Base-by-base conservation (phyloP, 2,113 vertebrate genomes). In the Tiliqua scincoides region DNA sequence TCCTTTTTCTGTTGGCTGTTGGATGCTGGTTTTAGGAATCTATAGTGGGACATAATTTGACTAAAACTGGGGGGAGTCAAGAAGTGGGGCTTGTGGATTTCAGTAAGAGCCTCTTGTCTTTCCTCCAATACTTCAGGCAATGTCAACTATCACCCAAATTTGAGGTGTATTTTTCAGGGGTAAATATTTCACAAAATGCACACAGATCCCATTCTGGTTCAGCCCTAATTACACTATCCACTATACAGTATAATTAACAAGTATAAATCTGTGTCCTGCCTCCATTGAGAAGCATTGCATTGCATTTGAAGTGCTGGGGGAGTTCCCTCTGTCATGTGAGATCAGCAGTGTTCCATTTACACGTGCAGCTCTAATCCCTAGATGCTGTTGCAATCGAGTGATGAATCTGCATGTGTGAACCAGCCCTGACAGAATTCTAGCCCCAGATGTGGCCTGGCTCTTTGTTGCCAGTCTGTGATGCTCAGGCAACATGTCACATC, bases 381-480 rank as follows among this genome's bases (percentile, higher is more conserved):
- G 27, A 7, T 18, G 4, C 67, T 30, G 27, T 15, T 32, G 11
- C 21, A 14, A 3, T 61, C 23, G 1, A 27, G 12, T 17, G 61
- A 27, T 79, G 17, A 18, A 78, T 32, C 14, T 61, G n/a, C 21
- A 61, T 35, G 59, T n/a, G 3, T 37, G 59, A 57, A 57, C 4
- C 15, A 54, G 9, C 48, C 32, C 74, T 32, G 40, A 70, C 32
- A 14, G 77, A 43, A 40, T 30, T 12, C 17, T n/a, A 85, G 18
- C 86, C 82, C 84, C 62, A 23, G 87, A 85, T 84, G 14, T 72
- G 67, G 57, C 73, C 52, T 84, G 81, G 62, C 57, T 85, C 65
- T 87, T 76, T 65, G 71, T 88, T 90, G 86, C 67, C 90, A 87
- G 79, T n/a, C 21, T 77, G 72, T 82, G 85, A 85, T 89, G 81